These are phyloP conservation scores for Camelus dromedarius DNA, from an alignment of 2,113 vertebrate genomes.

Conservation along the genomic window DNA sequence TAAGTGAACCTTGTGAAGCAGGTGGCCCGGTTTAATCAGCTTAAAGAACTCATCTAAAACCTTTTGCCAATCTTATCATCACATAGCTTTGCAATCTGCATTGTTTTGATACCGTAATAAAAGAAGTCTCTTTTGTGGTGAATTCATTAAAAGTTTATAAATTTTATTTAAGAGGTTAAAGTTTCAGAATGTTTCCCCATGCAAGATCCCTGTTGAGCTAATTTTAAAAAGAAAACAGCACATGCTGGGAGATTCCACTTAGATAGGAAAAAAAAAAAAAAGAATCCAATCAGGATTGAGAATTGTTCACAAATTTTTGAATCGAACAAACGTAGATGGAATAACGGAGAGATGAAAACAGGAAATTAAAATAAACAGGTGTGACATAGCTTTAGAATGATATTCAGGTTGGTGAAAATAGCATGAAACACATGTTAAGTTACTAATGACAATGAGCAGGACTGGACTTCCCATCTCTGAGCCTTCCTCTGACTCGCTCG, in stretches of 20 bases:
- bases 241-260: not conserved
- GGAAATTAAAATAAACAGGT: not conserved
- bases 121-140: constrained; percentile 19
- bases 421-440: not conserved
- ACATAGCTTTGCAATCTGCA: not conserved
- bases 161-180: not conserved
- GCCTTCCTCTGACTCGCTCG: not conserved
- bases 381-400: not conserved
- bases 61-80: constrained; percentile 49
- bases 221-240: not conserved
- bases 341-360: not conserved
- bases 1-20: constrained; percentile 63
- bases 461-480: not conserved
- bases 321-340: not conserved
- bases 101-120: constrained; percentile 66
- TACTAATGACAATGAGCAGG: not conserved
- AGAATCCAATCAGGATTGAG: not conserved
- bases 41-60: constrained; percentile 66
- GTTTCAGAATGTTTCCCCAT: not conserved
- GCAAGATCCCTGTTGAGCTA: not conserved
- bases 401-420: not conserved
- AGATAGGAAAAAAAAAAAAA: not conserved
- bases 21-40: constrained; percentile 71
- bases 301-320: not conserved
- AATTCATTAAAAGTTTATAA: constrained; percentile 58